Conservation (phyloP, 2,797 vertebrate genomes). For the Pseudocheirus occidentalis region DNA sequence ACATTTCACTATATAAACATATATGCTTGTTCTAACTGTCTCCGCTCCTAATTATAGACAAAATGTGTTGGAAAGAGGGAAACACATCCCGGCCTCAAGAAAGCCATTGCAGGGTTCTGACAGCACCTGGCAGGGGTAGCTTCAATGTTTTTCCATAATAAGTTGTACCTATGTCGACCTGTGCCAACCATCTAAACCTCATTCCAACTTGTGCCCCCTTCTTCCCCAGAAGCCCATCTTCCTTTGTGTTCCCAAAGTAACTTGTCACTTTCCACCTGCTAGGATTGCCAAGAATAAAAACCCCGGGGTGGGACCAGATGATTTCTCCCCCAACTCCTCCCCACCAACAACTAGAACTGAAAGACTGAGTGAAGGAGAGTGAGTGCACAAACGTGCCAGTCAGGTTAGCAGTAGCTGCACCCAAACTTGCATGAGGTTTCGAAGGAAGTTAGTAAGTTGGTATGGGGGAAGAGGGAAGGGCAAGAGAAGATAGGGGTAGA, state of each 20-base stretch:
- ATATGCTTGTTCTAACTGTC: conserved; percentile 59
- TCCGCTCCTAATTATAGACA: conserved; percentile 69
- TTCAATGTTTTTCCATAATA: conserved; percentile 71
- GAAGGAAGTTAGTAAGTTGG: neutral
- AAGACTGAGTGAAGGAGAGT: neutral
- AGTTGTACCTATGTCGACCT: conserved; percentile 73
- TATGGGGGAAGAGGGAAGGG: neutral
- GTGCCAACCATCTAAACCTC: conserved; percentile 74
- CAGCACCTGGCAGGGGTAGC: conserved; percentile 79
- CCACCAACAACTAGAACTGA: neutral
- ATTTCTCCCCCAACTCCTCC: neutral
- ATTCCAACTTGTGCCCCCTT: conserved; percentile 71
- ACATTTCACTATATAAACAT: neutral
- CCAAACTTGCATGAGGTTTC: neutral
- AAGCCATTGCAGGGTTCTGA: conserved; percentile 76
- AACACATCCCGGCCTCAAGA: conserved; percentile 46
- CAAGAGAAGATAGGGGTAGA: neutral
- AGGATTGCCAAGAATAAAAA: conserved; percentile 49
- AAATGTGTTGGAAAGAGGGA: conserved; percentile 56
- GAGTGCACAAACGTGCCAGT: neutral
- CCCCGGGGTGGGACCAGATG: neutral
- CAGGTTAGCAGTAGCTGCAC: neutral
- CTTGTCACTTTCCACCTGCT: conserved; percentile 68
- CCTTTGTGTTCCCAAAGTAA: conserved; percentile 56
- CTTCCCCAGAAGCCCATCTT: conserved; percentile 58